phyloP scores from a whole-genome alignment of 2,888 invertebrate genomes.

The Lutraria lutraria region DNA sequence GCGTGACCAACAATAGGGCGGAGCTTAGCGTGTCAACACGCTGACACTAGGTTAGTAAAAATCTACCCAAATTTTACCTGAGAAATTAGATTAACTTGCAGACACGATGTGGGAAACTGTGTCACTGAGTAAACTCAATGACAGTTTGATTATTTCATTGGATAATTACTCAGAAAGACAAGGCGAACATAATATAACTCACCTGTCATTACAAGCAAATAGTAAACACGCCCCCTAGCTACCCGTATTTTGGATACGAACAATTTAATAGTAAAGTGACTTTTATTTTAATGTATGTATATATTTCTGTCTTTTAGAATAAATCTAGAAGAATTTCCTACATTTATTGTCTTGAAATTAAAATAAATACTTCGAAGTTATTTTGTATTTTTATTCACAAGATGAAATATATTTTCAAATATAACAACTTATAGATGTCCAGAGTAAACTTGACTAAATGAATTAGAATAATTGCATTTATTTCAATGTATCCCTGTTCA shows the following conservation, averaged over 20 bases:
- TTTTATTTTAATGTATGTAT: background rate
- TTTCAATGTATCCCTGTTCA: no score
- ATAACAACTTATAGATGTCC: no score
- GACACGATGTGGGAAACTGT: constrained; percentile 45
- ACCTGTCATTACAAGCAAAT: constrained; percentile 36
- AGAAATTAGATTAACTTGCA: constrained; percentile 28
- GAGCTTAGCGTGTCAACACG: constrained; percentile 65
- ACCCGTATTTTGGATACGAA: constrained; percentile 51
- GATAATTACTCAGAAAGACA: constrained; percentile 44
- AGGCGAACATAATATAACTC: constrained; percentile 38
- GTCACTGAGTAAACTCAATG: constrained; percentile 55
- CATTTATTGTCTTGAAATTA: background rate
- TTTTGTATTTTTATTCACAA: no score
- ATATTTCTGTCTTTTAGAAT: background rate
- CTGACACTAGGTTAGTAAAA: constrained; percentile 37
- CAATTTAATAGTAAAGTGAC: background rate
- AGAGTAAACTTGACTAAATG: no score
- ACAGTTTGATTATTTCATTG: constrained; percentile 62
- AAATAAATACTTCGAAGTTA: background rate
- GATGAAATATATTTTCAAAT: no score
- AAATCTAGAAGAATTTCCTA: background rate
- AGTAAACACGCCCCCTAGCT: constrained; percentile 53
- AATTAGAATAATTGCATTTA: no score
- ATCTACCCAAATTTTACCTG: constrained; percentile 43
- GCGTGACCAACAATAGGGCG: constrained; percentile 71